A percentile compares a stretch with the other conserved stretches of the same genome.
Evolutionary conservation across 1,140 invertebrate genomes (phyloP).

Genomic region (Calliphora vicina): DNA sequence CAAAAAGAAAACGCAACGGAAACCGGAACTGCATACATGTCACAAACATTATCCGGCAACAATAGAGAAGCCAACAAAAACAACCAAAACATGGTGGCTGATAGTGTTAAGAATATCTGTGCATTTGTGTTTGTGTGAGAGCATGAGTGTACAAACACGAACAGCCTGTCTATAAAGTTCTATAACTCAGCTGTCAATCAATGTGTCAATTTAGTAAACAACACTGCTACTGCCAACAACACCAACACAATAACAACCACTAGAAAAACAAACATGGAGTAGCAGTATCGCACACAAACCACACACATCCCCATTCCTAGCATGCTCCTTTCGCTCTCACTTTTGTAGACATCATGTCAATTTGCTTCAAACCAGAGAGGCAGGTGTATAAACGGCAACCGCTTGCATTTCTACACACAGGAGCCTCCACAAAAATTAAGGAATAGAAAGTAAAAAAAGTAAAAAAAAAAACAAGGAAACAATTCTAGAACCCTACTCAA

Average conservation of each 20-base stretch:
- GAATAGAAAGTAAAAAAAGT: too few relatives aligned
- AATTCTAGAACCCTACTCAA: background rate
- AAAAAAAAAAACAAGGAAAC: background rate
- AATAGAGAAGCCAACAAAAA: background rate
- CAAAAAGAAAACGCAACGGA: background rate
- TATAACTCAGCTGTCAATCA: conserved; percentile 29
- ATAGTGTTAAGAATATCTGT: background rate
- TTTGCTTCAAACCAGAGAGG: background rate
- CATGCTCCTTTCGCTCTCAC: background rate
- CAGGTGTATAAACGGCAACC: background rate
- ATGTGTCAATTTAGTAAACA: conserved; percentile 24
- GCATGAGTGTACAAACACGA: background rate
- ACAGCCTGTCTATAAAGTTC: background rate
- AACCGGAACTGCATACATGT: conserved; percentile 27
- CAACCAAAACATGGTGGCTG: background rate
- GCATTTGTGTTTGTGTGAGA: background rate
- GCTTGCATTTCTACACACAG: background rate
- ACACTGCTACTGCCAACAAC: background rate
- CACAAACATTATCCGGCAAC: conserved; percentile 23
- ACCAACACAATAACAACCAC: background rate
- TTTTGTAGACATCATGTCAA: background rate
- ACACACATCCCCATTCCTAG: background rate
- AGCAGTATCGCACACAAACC: too few relatives aligned
- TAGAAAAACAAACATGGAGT: background rate
- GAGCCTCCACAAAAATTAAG: too few relatives aligned